These are phyloP conservation scores for Triplophysa bombifrons DNA, from an alignment of 2,797 vertebrate genomes.

Conservation along the genomic window DNA sequence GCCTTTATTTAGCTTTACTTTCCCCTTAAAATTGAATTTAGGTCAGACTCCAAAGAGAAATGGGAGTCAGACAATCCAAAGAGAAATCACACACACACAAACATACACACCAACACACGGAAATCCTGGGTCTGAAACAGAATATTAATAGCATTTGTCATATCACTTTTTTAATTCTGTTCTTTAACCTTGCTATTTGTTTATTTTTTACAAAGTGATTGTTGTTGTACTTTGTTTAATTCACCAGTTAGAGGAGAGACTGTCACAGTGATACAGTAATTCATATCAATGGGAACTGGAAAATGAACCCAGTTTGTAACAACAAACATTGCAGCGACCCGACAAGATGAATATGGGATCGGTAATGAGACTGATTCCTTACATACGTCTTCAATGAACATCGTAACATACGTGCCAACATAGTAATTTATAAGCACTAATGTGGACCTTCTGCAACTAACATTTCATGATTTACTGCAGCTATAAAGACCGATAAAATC, in stretches of 20 bases:
- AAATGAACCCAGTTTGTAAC: background rate
- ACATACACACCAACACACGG: background rate
- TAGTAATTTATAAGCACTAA: background rate
- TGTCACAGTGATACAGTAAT: background rate
- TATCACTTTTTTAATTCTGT: background rate
- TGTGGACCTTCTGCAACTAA: slow-evolving; percentile 1
- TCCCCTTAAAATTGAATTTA: slow-evolving; percentile 21
- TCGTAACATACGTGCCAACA: background rate
- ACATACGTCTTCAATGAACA: slow-evolving; percentile 5
- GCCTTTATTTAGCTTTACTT: background rate
- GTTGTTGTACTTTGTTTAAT: background rate
- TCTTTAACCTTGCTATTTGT: background rate
- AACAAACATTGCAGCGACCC: background rate
- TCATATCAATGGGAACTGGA: slow-evolving; percentile 4
- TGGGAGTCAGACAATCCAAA: slow-evolving; percentile 16
- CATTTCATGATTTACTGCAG: background rate
- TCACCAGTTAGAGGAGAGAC: background rate
- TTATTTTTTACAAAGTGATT: background rate
- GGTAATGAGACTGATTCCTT: slow-evolving; percentile 11
- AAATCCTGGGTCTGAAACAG: slow-evolving; percentile 6
- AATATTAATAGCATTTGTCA: slow-evolving; percentile 14
- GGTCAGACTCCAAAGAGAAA: slow-evolving; percentile 36
- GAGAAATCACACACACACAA: background rate
- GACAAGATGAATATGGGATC: slow-evolving; percentile 2
- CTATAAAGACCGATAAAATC: background rate